Percentiles rank a stretch among this genome's conserved stretches.
These are phyloP conservation scores for Tachystola acroxantha DNA, from an alignment of 2,888 invertebrate genomes.

Conservation along the genomic window DNA sequence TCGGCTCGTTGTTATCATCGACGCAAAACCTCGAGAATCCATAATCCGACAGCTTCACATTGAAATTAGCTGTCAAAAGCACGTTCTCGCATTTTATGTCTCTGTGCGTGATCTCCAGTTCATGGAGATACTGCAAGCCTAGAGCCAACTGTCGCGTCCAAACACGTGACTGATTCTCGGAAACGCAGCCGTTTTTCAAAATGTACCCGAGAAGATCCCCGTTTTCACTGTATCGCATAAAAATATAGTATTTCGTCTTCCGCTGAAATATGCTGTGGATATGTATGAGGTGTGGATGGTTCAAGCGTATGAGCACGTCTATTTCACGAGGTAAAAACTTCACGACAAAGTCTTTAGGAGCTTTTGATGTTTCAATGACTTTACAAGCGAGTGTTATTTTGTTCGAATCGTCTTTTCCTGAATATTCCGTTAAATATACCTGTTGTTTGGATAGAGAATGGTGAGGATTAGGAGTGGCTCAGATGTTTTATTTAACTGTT, in stretches of 20 bases:
- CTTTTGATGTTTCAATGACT: conserved; percentile 84
- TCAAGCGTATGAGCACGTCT: conserved; percentile 84
- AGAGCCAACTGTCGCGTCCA: conserved; percentile 85
- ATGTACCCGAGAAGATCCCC: conserved; percentile 88
- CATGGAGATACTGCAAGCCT: conserved; percentile 85
- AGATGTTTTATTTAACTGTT: background rate
- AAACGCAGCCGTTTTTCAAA: conserved; percentile 81
- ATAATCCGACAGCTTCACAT: conserved; percentile 89
- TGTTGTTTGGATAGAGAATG: conserved; percentile 20
- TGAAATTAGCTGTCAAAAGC: conserved; percentile 83
- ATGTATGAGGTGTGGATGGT: conserved; percentile 89
- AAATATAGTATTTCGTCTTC: conserved; percentile 85
- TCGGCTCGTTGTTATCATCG: conserved; percentile 48
- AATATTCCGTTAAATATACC: conserved; percentile 64
- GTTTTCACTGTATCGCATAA: conserved; percentile 88
- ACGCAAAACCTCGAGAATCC: conserved; percentile 82
- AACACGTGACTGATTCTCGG: conserved; percentile 83
- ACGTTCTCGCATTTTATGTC: conserved; percentile 92
- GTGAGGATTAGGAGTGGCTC: background rate
- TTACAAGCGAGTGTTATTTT: conserved; percentile 82
- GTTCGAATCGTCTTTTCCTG: conserved; percentile 37
- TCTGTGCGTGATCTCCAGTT: conserved; percentile 85
- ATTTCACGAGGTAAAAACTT: conserved; percentile 92
- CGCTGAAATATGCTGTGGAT: conserved; percentile 87
- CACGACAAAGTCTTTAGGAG: conserved; percentile 86